Evolutionary conservation across 2,888 invertebrate species (phyloP).

Genomic region (Torymus auratus): DNA sequence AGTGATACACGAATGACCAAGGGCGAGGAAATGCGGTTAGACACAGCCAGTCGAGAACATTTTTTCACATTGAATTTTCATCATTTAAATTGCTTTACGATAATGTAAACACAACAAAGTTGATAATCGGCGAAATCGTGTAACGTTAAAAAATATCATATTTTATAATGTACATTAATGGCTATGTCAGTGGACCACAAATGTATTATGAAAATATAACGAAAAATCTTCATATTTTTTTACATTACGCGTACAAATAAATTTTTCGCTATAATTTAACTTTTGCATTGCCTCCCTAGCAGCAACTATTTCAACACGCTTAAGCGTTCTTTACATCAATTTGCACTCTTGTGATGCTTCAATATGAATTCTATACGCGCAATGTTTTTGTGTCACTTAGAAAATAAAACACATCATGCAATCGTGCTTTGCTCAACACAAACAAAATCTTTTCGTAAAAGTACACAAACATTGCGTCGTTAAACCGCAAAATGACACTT

Average conservation of each 20-base stretch:
- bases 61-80: conserved; percentile 32
- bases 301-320: conserved; percentile 31
- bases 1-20: conserved; percentile 68
- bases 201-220: conserved; percentile 54
- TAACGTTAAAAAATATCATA: conserved; percentile 24
- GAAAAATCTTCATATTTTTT: conserved; percentile 37
- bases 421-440: conserved; percentile 39
- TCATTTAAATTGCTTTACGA: conserved; percentile 44
- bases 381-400: conserved; percentile 43
- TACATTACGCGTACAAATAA: conserved; percentile 33
- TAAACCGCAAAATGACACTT: conserved; percentile 47
- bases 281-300: conserved; percentile 30
- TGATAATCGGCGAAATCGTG: conserved; percentile 23
- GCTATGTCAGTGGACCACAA: conserved; percentile 21
- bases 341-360: conserved; percentile 46
- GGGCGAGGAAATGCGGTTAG: conserved; percentile 57
- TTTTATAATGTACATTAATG: conserved; percentile 19
- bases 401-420: conserved; percentile 32
- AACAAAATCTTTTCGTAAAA: conserved; percentile 39
- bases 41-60: conserved; percentile 58
- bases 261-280: conserved; percentile 46
- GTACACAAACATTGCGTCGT: conserved; percentile 52
- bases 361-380: conserved; percentile 44
- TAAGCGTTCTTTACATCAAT: conserved; percentile 31
- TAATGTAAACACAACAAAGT: conserved; percentile 46